Evolutionary conservation across 2,113 vertebrate genomes (phyloP), one percentile per base, ranked within the genome.

Genomic region (Dipodomys spectabilis): DNA sequence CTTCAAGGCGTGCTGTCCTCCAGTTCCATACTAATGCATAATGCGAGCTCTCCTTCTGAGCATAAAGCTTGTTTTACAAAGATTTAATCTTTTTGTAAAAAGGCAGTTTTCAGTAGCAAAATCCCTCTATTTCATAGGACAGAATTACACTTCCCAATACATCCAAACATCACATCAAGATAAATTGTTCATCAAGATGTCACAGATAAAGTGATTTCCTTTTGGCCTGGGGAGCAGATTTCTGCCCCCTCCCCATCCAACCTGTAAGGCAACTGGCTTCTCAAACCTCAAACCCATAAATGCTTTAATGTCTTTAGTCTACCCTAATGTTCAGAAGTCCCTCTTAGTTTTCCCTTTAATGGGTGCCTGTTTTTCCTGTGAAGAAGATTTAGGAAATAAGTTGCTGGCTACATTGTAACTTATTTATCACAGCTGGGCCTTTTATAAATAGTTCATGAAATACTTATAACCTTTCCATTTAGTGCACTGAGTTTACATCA

Each of bases 41-140:
- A 94, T 95, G 96, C 74, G 75, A 80, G 82, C 86, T 88, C 96
- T 94, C 89, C 92, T 96, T 97, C 86, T 82, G 95, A 96, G 96
- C 87, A 95, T 90, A 84, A 74, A 95, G 90, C 81, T 57, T n/a
- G 94, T 82, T 96, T 97, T 97, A 98, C 96, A 98, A 97, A 77
- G 94, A 98, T 97, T 96, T 98, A 98, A 90, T 95, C 35, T 28
- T 94, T 95, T 81, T 67, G 93, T 95, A 97, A 97, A 98, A 97
- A 97, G 64, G 80, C 80, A 93, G 94, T 96, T 97, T 98, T 97
- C 95, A 97, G 90, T 95, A 97, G 96, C 93, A 94, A 86, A 96
- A 82, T 27, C 69, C 95, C 88, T 79, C 53, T 77, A 30, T 85
- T 89, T 75, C 35, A 25, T 39, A 82, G 60, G 94, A 91, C 93